Conservation (phyloP, 1,140 invertebrate genomes). For the Drosophila kurseongensis region DNA sequence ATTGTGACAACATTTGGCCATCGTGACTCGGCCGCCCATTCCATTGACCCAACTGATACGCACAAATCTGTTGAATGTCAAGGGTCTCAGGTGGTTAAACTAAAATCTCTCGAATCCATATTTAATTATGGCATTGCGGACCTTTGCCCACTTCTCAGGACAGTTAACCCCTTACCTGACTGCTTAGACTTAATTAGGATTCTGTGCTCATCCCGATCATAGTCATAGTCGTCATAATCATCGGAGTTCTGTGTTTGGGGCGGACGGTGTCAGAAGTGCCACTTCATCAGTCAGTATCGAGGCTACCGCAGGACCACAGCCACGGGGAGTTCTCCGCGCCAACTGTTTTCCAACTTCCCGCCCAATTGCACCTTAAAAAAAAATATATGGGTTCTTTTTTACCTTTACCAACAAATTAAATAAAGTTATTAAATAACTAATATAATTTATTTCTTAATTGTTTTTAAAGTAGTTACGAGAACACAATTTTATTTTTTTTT, state of each 20-base stretch:
- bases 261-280: constrained; percentile 64
- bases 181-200: constrained; percentile 71
- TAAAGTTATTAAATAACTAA: too few species aligned
- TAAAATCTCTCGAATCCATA: constrained; percentile 57
- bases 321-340: constrained; percentile 53
- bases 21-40: not conserved
- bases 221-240: constrained; percentile 42
- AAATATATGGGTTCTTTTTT: not conserved
- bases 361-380: constrained; percentile 6
- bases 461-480: too few species aligned
- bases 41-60: constrained; percentile 12
- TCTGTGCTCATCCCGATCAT: constrained; percentile 67
- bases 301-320: constrained; percentile 24
- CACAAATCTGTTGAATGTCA: constrained; percentile 71
- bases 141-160: constrained; percentile 6
- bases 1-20: too few species aligned
- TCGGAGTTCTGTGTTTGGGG: constrained; percentile 18
- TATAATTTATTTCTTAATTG: too few species aligned
- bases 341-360: constrained; percentile 46
- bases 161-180: constrained; percentile 40
- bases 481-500: too few species aligned
- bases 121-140: constrained; percentile 64
- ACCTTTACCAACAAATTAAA: too few species aligned
- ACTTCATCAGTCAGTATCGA: constrained; percentile 80
- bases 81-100: constrained; percentile 31